Evolutionary conservation across 1,140 invertebrate genomes (phyloP).

Genomic region (Drosophila kanapiae): DNA sequence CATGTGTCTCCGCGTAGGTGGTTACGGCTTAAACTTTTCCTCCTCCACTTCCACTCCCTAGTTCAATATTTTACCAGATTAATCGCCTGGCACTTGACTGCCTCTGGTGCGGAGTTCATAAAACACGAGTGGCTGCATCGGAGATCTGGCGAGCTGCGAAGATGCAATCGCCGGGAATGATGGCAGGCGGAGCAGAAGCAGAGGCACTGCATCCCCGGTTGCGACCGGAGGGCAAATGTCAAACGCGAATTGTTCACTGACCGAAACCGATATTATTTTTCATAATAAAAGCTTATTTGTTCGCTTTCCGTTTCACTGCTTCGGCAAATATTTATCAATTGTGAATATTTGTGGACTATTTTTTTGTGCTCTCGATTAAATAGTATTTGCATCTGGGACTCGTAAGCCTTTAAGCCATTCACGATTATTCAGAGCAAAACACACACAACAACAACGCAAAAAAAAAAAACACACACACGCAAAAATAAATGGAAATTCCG

Average conservation of each 20-base stretch:
- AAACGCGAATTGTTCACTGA: slow-evolving; percentile 65
- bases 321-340: slow-evolving; percentile 51
- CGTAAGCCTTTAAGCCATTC: slow-evolving; percentile 66
- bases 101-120: slow-evolving; percentile 43
- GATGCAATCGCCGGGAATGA: slow-evolving; percentile 42
- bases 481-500: slow-evolving; percentile 64
- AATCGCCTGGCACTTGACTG: slow-evolving; percentile 74
- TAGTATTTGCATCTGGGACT: slow-evolving; percentile 55
- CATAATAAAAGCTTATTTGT: slow-evolving; percentile 28
- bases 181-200: not conserved
- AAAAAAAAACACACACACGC: slow-evolving; percentile 50
- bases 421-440: slow-evolving; percentile 20
- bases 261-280: slow-evolving; percentile 56
- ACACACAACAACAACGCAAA: slow-evolving; percentile 45
- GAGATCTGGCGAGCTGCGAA: slow-evolving; percentile 30
- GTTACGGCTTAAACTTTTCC: slow-evolving; percentile 11
- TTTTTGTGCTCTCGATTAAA: slow-evolving; percentile 39
- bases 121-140: slow-evolving; percentile 58
- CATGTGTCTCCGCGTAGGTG: not conserved
- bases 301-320: slow-evolving; percentile 21
- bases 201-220: slow-evolving; percentile 22
- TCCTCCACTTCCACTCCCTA: slow-evolving; percentile 13
- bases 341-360: slow-evolving; percentile 43
- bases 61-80: slow-evolving; percentile 59
- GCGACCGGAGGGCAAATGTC: slow-evolving; percentile 38